Percentiles rank a stretch among this genome's conserved stretches.
phyloP scores from a whole-genome alignment of 2,113 vertebrate genomes.

The Platysteira castanea region DNA sequence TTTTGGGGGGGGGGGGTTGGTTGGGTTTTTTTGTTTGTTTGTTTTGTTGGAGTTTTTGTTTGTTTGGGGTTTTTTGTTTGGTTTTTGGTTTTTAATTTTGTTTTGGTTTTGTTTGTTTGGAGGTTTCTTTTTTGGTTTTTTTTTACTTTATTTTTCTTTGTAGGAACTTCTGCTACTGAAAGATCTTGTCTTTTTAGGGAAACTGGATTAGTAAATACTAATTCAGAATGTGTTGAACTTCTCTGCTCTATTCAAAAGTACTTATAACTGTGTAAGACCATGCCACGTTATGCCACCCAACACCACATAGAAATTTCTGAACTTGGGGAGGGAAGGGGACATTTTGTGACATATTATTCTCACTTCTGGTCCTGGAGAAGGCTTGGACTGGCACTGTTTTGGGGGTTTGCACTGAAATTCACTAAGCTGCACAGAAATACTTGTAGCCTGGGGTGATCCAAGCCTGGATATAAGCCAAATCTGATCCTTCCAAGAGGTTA shows the following conservation, averaged over 20 bases:
- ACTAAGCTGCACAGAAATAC: background rate
- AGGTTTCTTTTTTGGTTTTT: fast-evolving
- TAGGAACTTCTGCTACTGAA: background rate
- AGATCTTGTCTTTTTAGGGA: background rate
- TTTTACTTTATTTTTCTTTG: background rate
- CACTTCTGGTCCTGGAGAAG: background rate
- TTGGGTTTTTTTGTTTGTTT: background rate
- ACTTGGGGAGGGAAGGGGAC: background rate
- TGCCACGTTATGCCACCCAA: background rate
- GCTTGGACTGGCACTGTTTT: background rate
- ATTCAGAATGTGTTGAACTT: background rate
- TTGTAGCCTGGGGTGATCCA: background rate
- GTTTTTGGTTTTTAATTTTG: background rate
- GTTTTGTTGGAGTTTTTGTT: no score
- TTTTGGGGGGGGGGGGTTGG: no score
- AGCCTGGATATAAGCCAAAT: background rate
- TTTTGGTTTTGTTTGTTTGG: no score
- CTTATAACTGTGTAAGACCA: background rate
- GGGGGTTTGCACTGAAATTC: background rate
- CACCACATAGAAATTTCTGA: background rate
- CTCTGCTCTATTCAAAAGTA: background rate
- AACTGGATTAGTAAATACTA: background rate
- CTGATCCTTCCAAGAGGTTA: background rate
- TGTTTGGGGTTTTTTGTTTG: background rate
- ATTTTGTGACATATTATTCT: background rate